Percentiles rank a stretch among this genome's conserved stretches.
Evolutionary conservation across 2,888 invertebrate genomes (phyloP).

Genomic region (Stenodema calcarata): DNA sequence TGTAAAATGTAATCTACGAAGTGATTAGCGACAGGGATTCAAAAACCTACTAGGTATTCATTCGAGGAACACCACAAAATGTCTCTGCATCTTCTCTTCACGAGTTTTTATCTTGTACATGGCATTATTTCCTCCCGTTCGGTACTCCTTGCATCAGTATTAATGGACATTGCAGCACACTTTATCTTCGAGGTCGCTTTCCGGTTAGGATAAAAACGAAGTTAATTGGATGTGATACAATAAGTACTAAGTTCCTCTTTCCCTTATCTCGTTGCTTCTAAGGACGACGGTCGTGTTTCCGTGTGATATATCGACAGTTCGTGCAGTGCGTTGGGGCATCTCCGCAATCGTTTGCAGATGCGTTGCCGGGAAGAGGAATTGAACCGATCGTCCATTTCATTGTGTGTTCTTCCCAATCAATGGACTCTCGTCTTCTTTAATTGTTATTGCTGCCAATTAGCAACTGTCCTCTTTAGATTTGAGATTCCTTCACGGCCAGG

Average conservation of each 20-base stretch:
- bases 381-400: neutral
- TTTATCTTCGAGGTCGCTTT: neutral
- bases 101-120: neutral
- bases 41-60: too few species aligned
- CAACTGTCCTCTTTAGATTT: neutral
- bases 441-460: neutral
- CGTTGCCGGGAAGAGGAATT: neutral
- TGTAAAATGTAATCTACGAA: too few species aligned
- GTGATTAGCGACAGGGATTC: too few species aligned
- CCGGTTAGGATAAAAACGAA: neutral
- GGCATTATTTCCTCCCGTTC: neutral
- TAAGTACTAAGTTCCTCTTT: neutral
- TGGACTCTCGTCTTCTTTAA: neutral
- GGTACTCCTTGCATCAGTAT: neutral
- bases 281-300: neutral
- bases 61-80: too few species aligned
- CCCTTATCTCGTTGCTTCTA: neutral
- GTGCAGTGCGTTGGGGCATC: neutral
- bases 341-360: neutral
- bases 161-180: neutral
- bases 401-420: neutral
- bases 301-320: neutral
- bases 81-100: too few species aligned
- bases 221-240: neutral
- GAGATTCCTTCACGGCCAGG: neutral